These are phyloP conservation scores for Labia minor DNA, from an alignment of 2,888 invertebrate species.

Conservation along the genomic window DNA sequence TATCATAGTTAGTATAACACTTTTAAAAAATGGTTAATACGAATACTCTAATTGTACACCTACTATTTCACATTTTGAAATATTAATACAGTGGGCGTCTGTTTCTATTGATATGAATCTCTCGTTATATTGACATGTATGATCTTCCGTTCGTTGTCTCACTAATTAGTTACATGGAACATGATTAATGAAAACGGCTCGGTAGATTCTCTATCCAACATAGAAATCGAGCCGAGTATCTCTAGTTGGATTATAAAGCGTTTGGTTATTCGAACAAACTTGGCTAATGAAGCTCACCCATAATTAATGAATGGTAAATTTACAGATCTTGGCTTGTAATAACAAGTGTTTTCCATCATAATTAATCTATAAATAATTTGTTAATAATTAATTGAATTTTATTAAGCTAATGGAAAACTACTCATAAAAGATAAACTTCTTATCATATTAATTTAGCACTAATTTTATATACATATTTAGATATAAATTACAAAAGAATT, in stretches of 20 bases:
- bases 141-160: background rate
- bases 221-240: background rate
- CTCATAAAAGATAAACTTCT: no score
- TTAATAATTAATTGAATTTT: no score
- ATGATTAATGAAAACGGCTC: background rate
- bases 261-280: slow-evolving; percentile 13
- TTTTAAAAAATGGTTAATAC: no score
- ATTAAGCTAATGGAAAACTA: no score
- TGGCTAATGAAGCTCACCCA: background rate
- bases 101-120: background rate
- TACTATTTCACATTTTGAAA: no score
- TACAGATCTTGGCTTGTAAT: background rate
- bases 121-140: background rate
- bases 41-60: no score
- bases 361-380: slow-evolving; percentile 1
- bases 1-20: no score
- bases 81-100: no score
- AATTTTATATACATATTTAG: no score
- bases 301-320: slow-evolving; percentile 1
- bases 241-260: slow-evolving; percentile 13
- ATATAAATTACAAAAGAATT: no score
- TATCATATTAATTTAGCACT: no score
- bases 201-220: background rate
- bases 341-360: slow-evolving; percentile 4
- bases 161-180: background rate